Evolutionary conservation across 2,113 vertebrate genomes (phyloP).

Genomic region (Dolichallabes microphthalmus): DNA sequence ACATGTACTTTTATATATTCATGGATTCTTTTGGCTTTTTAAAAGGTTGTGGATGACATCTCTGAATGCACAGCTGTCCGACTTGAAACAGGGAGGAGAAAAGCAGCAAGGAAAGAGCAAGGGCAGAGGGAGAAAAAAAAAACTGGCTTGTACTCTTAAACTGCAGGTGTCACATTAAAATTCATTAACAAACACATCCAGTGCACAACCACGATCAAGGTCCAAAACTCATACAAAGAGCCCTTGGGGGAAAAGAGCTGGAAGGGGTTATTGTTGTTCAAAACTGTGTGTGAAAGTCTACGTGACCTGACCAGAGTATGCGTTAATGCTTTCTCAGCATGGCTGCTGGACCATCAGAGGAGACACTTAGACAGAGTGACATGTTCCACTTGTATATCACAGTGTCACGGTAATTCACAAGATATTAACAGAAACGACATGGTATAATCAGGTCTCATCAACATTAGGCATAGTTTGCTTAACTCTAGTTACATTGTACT

Average conservation of each 20-base stretch:
- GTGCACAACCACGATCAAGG: slow-evolving; percentile 29
- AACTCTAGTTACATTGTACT: not conserved
- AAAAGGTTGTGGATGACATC: slow-evolving; percentile 41
- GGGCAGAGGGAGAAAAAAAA: slow-evolving; percentile 55
- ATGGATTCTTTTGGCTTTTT: not conserved
- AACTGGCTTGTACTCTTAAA: slow-evolving; percentile 27
- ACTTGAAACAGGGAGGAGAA: slow-evolving; percentile 48
- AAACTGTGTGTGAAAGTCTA: not conserved
- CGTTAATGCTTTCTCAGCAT: slow-evolving; percentile 55
- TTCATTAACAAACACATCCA: slow-evolving; percentile 62
- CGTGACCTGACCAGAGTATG: slow-evolving; percentile 56
- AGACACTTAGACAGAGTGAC: slow-evolving; percentile 21
- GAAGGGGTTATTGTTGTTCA: slow-evolving; percentile 1
- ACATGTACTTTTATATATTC: slow-evolving; percentile 43
- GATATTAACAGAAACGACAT: not conserved
- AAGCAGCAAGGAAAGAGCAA: slow-evolving; percentile 49
- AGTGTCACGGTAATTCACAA: slow-evolving; percentile 55
- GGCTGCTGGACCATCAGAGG: slow-evolving; percentile 53
- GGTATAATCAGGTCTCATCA: not conserved
- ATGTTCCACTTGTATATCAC: not conserved
- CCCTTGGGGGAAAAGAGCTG: slow-evolving; percentile 6
- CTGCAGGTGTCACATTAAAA: slow-evolving; percentile 60
- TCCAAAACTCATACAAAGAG: slow-evolving; percentile 35
- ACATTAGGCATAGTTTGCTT: not conserved
- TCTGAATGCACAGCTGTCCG: slow-evolving; percentile 57